A percentile compares a stretch with the other conserved stretches of the same genome.
Evolutionary conservation across 2,113 vertebrate species (phyloP).

Genomic region (Scatophagus argus): DNA sequence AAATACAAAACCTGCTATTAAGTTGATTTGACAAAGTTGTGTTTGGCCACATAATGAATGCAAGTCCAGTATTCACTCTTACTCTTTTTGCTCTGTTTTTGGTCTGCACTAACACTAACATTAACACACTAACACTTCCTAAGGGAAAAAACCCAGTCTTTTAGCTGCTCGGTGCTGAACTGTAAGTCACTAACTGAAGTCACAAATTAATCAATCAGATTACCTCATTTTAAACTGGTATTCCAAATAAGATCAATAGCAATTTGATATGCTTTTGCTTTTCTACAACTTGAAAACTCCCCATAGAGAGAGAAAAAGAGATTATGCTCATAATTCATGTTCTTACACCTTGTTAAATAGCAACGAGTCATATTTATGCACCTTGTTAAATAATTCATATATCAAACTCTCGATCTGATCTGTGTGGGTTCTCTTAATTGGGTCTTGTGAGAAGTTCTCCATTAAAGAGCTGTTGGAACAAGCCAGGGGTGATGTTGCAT

Average conservation of each 20-base stretch:
- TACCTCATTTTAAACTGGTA: not conserved
- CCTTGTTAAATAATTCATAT: conserved; percentile 78
- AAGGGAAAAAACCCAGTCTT: not conserved
- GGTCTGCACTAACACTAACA: not conserved
- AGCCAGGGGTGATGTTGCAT: conserved; percentile 67
- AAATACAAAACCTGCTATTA: too few species aligned
- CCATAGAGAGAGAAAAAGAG: conserved; percentile 35
- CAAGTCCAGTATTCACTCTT: not conserved
- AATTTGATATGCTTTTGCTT: conserved; percentile 15
- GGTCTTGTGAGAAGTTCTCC: conserved; percentile 65
- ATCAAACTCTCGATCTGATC: conserved; percentile 67
- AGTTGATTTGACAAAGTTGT: too few species aligned
- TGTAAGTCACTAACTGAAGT: not conserved
- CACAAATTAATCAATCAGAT: not conserved
- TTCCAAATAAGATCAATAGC: not conserved
- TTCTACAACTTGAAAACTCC: conserved; percentile 41
- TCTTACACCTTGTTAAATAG: conserved; percentile 77
- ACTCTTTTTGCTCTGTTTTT: not conserved
- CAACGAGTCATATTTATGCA: conserved; percentile 70
- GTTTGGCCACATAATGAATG: too few species aligned
- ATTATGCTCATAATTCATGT: conserved; percentile 73
- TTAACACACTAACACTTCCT: too few species aligned
- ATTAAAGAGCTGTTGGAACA: conserved; percentile 66
- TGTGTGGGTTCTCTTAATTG: conserved; percentile 77
- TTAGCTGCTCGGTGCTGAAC: not conserved